Evolutionary conservation across 2,888 invertebrate species (phyloP), one percentile per base, ranked within the genome.

Genomic region (Spodoptera picta): DNA sequence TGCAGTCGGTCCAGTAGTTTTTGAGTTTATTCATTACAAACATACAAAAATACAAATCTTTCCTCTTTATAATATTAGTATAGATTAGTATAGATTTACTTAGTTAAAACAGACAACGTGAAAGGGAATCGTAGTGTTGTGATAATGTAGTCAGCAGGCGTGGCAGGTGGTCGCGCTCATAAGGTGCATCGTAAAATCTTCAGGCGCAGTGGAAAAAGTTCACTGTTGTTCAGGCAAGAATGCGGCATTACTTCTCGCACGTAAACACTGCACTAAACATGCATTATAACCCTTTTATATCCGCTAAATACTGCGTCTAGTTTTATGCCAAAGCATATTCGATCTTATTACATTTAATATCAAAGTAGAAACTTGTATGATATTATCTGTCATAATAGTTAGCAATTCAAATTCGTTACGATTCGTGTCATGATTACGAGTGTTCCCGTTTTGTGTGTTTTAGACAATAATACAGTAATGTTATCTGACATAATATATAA

Each of bases 221-320:
- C 0, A 11, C 41, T 52, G 60, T 54, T 12, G 50, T 58, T 52
- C 54, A 43, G 49, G 41, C 46, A 45, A 53, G 69, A 69, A 78
- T 75, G 72, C 58, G 63, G 67, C 56, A 61, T 56, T 64, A 60
- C 61, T 36, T 53, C 54, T 51, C 42, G 62, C 50, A 50, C 62
- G 68, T 80, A 77, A 79, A 80, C 77, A 70, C 58, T 68, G 71
- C 65, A 69, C 69, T 72, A 65, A 67, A 72, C 65, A 46, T 43
- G 50, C 52, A 19, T 65, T 64, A 65, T 77, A 77, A 79, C 58
- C 51, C 54, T 69, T 74, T 69, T 60, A 66, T 69, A 49, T 53
- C 56, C 19, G 36, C 50, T 53, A 61, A 70, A 57, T 64, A 56
- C 46, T 70, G 73, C 68, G 60, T 63, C 66, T 68, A 63, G 31